Conservation (phyloP, 1,140 invertebrate species). For the Eurosta solidaginis region DNA sequence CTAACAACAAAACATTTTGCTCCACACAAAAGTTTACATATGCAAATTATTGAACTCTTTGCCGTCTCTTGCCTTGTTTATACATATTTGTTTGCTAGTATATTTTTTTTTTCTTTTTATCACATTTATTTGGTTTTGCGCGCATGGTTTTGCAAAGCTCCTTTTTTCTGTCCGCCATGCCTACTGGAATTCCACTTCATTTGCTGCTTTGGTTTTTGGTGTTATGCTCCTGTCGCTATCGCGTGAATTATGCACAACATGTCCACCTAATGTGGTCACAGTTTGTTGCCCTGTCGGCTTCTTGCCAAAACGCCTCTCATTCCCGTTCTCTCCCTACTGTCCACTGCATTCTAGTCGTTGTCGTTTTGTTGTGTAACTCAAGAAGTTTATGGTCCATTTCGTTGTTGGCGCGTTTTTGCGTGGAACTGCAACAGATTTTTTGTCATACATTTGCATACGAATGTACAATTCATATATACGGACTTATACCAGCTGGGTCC, state of each 20-base stretch:
- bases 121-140: no score
- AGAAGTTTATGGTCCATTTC: slow-evolving; percentile 25
- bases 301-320: neutral
- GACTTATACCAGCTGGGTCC: no score
- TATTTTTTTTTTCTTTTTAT: neutral
- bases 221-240: slow-evolving; percentile 6
- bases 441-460: neutral
- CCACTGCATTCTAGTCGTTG: neutral
- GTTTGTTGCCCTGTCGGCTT: neutral
- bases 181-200: neutral
- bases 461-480: neutral
- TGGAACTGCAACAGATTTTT: slow-evolving; percentile 20
- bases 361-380: slow-evolving; percentile 20
- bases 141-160: no score
- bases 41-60: neutral
- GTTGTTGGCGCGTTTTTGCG: slow-evolving; percentile 3
- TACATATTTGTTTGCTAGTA: neutral
- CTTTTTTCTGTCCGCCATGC: neutral
- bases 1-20: neutral
- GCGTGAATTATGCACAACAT: slow-evolving; percentile 28
- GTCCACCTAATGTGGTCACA: slow-evolving; percentile 4
- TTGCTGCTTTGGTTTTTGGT: slow-evolving; percentile 3
- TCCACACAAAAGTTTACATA: neutral
- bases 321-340: no score
- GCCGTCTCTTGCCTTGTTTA: neutral